These are phyloP conservation scores for Fragum whitleyi DNA, from an alignment of 2,888 invertebrate species.

Conservation along the genomic window DNA sequence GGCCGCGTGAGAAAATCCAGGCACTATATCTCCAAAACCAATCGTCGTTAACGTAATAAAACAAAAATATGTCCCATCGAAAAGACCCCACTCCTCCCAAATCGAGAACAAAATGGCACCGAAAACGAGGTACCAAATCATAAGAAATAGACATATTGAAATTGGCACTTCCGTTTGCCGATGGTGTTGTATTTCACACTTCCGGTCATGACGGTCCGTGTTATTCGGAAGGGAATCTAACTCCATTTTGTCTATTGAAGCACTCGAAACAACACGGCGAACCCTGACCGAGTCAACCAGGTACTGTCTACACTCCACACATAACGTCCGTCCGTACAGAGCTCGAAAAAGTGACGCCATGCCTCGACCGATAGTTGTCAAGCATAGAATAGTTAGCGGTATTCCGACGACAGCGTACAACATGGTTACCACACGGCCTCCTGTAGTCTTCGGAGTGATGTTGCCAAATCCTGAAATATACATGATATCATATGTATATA, in stretches of 20 bases:
- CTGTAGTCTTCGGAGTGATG: slow-evolving; percentile 77
- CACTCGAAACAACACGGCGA: slow-evolving; percentile 9
- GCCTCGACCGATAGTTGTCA: slow-evolving; percentile 97
- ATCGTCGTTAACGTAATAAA: slow-evolving; percentile 85
- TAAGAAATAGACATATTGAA: slow-evolving; percentile 93
- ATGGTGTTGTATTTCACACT: slow-evolving; percentile 25
- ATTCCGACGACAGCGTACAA: slow-evolving; percentile 81
- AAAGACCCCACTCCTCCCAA: slow-evolving; percentile 97
- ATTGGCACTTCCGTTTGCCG: slow-evolving; percentile 90
- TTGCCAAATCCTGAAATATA: slow-evolving; percentile 78
- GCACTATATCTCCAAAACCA: slow-evolving; percentile 85
- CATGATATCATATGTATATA: too few species aligned
- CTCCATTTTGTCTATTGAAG: slow-evolving; percentile 42
- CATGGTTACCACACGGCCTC: slow-evolving; percentile 77
- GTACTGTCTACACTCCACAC: slow-evolving; percentile 56
- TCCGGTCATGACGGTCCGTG: slow-evolving; percentile 9
- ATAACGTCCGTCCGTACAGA: slow-evolving; percentile 86
- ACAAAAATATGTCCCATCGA: slow-evolving; percentile 90
- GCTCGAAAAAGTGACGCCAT: slow-evolving; percentile 96
- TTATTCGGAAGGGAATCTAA: slow-evolving; percentile 32
- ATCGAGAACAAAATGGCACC: slow-evolving; percentile 95
- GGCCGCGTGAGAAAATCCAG: slow-evolving; percentile 80
- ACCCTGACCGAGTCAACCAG: slow-evolving; percentile 38
- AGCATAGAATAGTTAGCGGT: slow-evolving; percentile 89
- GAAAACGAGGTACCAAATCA: slow-evolving; percentile 94